phyloP scores from a whole-genome alignment of 2,888 invertebrate genomes.

The Nomada ruficornis region DNA sequence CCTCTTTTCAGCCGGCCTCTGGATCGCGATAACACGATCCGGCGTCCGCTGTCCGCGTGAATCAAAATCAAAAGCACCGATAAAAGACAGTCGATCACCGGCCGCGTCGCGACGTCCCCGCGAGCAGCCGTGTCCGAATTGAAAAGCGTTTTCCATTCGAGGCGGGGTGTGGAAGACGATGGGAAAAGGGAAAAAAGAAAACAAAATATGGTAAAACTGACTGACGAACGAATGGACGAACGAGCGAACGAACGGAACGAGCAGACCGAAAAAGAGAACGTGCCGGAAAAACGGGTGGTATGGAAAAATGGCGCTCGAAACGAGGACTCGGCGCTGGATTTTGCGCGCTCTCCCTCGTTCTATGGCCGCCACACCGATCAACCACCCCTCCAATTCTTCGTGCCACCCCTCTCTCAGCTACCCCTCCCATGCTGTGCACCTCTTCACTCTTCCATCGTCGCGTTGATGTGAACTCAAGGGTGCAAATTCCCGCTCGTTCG shows the following conservation, averaged over 20 bases:
- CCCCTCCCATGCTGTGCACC: background rate
- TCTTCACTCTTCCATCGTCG: constrained; percentile 58
- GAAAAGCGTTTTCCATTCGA: constrained; percentile 45
- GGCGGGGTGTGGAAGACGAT: constrained; percentile 9
- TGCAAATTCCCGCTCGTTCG: constrained; percentile 82
- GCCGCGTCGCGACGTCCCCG: constrained; percentile 20
- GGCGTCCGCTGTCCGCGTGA: constrained; percentile 54
- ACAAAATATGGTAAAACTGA: background rate
- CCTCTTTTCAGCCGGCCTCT: background rate
- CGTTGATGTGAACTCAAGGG: constrained; percentile 81
- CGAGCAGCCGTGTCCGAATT: constrained; percentile 30
- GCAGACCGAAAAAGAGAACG: constrained; percentile 39
- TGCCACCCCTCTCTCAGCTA: constrained; percentile 17
- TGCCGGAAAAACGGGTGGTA: constrained; percentile 52
- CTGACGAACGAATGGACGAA: background rate
- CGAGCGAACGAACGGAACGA: constrained; percentile 5
- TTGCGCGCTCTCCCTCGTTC: constrained; percentile 59
- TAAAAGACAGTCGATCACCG: constrained; percentile 63
- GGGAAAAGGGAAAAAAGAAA: constrained; percentile 4
- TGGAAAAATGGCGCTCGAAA: constrained; percentile 68
- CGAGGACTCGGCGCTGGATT: constrained; percentile 64
- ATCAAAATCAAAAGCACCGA: constrained; percentile 52
- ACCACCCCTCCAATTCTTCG: constrained; percentile 25
- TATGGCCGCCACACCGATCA: constrained; percentile 60
- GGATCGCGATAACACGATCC: constrained; percentile 43